Percentiles rank a stretch among this genome's conserved stretches.
These are phyloP conservation scores for Epinotia nisella DNA, from an alignment of 2,888 invertebrate species.

Conservation along the genomic window DNA sequence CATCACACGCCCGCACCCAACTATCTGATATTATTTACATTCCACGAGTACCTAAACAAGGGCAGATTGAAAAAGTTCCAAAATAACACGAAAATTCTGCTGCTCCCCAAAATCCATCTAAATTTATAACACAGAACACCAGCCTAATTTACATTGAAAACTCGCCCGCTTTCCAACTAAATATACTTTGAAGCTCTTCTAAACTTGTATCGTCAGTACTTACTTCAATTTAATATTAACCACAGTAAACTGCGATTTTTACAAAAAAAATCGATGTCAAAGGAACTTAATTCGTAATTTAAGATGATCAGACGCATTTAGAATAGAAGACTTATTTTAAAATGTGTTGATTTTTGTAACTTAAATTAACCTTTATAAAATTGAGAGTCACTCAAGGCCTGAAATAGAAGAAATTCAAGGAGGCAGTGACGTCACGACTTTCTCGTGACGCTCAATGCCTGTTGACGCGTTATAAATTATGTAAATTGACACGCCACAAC, in stretches of 20 bases:
- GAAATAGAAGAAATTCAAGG: slow-evolving; percentile 17
- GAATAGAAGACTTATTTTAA: background rate
- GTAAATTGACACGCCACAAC: slow-evolving; percentile 30
- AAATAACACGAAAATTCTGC: slow-evolving; percentile 36
- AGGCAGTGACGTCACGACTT: slow-evolving; percentile 23
- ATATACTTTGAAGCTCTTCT: slow-evolving; percentile 10
- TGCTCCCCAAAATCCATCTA: slow-evolving; percentile 37
- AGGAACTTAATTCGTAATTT: background rate
- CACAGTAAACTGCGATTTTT: background rate
- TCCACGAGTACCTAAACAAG: slow-evolving; percentile 41
- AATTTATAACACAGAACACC: slow-evolving; percentile 35
- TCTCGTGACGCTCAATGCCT: slow-evolving; percentile 27
- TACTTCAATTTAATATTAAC: slow-evolving; percentile 4
- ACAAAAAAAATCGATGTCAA: background rate
- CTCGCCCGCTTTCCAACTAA: slow-evolving; percentile 10
- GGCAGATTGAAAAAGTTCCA: slow-evolving; percentile 43
- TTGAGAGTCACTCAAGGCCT: slow-evolving; percentile 4
- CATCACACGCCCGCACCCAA: slow-evolving; percentile 39
- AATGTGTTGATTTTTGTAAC: background rate
- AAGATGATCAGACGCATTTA: background rate
- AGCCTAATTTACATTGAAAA: slow-evolving; percentile 29
- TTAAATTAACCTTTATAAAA: slow-evolving; percentile 28
- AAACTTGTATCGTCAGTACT: slow-evolving; percentile 7
- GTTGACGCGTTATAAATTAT: slow-evolving; percentile 39
- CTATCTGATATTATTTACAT: slow-evolving; percentile 43